Base-by-base conservation (phyloP, 92 coral and sea anemone species). In the Blastomussa wellsi region DNA sequence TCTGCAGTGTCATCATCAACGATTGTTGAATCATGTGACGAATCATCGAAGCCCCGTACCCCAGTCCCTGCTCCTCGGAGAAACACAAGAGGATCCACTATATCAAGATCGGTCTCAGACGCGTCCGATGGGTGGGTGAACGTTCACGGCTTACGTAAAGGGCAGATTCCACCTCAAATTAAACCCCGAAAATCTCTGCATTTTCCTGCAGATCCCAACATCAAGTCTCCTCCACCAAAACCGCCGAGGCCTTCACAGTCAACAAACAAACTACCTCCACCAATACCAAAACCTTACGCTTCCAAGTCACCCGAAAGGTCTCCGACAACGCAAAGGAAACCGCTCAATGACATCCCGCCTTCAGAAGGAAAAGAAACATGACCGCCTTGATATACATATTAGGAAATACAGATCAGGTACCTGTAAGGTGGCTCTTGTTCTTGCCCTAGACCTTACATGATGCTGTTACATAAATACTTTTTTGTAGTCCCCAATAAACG, bases 21-120 rank as follows among this genome's bases (percentile, higher is more conserved):
- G 7, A 48, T 9, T n/a, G 26, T 35, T 4, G 76, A 19, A 39
- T 84, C 80, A 13, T 55, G 70, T 41, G 87, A 66, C 15, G 73
- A 73, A 44, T 20, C 82, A 77, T 28, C 36, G n/a, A 76, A 75
- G 31, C 51, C 83, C n/a, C 83, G 88, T 41, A 35, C 78, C 52
- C 88, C 88, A 33, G 83, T 78, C 66, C 88, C 88, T 16, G 39
- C 66, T 7, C 88, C 88, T 36, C 83, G 88, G 24, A 85, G 77
- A 51, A 33, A 44, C 39, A 77, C 68, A 11, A 48, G 38, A 66
- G 51, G 53, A 67, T 69, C 74, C 7, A 16, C 83, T 14, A 67
- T 66, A 7, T 66, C 88, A 36, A 38, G 88, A 31, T 85, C 88
- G 1, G 17, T 13, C 24, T 85, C 88, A 0, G 84, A 85, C 44